Percentiles rank a stretch among this genome's conserved stretches.
These are phyloP conservation scores for Rotaria socialis DNA, from an alignment of 2,888 invertebrate genomes.

Conservation along the genomic window DNA sequence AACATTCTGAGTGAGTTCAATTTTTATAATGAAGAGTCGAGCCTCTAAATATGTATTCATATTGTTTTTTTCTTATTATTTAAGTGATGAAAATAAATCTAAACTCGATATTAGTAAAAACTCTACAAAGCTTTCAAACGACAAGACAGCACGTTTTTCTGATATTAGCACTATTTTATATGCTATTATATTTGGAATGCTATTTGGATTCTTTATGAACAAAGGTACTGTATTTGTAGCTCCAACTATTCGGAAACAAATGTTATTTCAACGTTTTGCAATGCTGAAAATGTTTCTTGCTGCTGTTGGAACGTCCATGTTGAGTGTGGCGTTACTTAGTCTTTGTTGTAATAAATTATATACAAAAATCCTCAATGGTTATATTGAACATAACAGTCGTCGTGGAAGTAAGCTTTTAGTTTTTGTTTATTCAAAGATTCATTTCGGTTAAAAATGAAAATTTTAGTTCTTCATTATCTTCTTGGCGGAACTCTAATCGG, in stretches of 20 bases:
- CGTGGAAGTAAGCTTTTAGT: not conserved
- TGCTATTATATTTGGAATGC: not conserved
- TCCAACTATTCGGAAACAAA: not conserved
- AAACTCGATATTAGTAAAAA: not conserved
- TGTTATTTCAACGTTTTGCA: constrained; percentile 14
- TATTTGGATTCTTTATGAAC: not conserved
- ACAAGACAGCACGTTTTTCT: not conserved
- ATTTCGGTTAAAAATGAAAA: not conserved
- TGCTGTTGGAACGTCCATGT: not conserved
- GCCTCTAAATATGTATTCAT: too few species aligned
- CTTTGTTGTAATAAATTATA: not conserved
- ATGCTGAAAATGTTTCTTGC: constrained; percentile 11
- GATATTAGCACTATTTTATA: not conserved
- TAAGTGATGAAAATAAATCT: not conserved
- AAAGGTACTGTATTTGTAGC: not conserved
- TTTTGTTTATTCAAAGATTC: not conserved
- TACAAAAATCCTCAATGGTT: not conserved
- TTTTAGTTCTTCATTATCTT: not conserved
- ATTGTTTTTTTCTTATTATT: too few species aligned
- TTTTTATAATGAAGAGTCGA: too few species aligned
- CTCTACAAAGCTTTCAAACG: not conserved
- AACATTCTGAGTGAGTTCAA: not conserved
- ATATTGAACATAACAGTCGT: not conserved
- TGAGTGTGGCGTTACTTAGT: not conserved
- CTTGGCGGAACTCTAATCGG: not conserved